Percentiles rank a stretch among this genome's conserved stretches.
These are phyloP conservation scores for Pteronura brasiliensis DNA, from an alignment of 2,113 vertebrate species.

Conservation along the genomic window DNA sequence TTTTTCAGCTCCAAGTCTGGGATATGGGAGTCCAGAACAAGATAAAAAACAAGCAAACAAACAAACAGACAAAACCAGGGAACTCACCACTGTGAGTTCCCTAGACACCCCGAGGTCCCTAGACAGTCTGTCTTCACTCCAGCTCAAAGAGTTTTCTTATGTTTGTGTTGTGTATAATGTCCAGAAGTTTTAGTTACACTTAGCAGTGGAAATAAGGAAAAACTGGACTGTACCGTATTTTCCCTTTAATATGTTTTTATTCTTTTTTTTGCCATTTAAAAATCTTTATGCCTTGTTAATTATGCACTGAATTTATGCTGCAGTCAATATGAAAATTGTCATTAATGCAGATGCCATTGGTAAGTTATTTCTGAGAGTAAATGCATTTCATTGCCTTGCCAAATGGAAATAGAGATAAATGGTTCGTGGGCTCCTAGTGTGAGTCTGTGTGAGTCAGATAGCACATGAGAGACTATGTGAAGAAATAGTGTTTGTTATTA, in stretches of 20 bases:
- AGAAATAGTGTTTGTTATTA: background rate
- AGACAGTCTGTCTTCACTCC: background rate
- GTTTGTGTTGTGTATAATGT: background rate
- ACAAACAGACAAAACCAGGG: too few species aligned
- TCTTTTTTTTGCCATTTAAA: background rate
- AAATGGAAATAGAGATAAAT: background rate
- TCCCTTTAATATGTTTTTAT: background rate
- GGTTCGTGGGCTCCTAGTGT: background rate
- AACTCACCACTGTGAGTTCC: background rate
- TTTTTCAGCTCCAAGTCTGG: background rate
- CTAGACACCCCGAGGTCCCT: too few species aligned
- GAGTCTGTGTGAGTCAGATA: background rate
- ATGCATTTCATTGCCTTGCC: background rate
- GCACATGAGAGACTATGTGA: background rate
- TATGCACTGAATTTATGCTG: background rate
- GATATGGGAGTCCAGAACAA: background rate
- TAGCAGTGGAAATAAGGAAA: background rate
- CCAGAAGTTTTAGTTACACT: background rate
- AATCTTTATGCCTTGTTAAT: background rate
- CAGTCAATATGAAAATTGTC: conserved; percentile 31
- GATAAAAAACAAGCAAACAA: background rate
- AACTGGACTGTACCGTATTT: background rate
- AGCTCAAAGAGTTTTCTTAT: background rate
- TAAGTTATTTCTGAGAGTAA: background rate
- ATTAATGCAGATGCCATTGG: background rate